Base-by-base conservation (phyloP, 1,140 invertebrate species). In the Mesaphorura yosii region DNA sequence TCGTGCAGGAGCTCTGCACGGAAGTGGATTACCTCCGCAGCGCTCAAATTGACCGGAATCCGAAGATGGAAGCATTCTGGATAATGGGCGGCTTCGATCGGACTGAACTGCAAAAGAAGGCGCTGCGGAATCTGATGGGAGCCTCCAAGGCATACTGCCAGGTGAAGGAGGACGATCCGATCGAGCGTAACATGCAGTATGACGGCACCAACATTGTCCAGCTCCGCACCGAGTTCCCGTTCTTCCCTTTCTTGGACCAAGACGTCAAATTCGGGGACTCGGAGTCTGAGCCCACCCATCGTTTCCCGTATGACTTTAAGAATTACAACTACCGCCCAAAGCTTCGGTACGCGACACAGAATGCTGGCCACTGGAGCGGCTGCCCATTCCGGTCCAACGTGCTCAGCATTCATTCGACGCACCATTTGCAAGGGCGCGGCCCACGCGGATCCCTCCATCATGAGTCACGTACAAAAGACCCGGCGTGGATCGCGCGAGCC, bases 321-420 rank as follows among this genome's bases (percentile, higher is more conserved):
- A 69, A 68, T 49, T 57, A 78, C 38, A 78, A 78, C 42, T 79
- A 78, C 59, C 55, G 38, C 14, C 58, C 64, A 31, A 66, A 72
- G 27, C 66, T 74, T 56, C 70, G 75, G 64, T 79, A 80, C 69
- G 78, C 76, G 4, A 78, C 78, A 15, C 82, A 76, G 71, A 78
- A 86, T 62, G 82, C 86, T 66, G 86, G 81, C 80, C 73, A 78
- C 68, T 88, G 84, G 84, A 80, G 84, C 38, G 83, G 81, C 2
- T 83, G 85, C 70, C 62, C 67, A 31, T 73, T 75, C 67, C 79
- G 83, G 69, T 89, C 83, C 73, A 84, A 84, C n/a, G 59, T 82
- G 15, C 47, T 89, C 14, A 85, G 84, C n/a, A 82, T 78, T 64
- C 79, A 86, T 63, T 75, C 76, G 39, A 68, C 75, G 27, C 75